A percentile compares a stretch with the other conserved stretches of the same genome.
These are phyloP conservation scores for chimpanzee (Pan troglodytes) DNA, from an alignment of 2,113 vertebrate species.

Conservation along the genomic window DNA sequence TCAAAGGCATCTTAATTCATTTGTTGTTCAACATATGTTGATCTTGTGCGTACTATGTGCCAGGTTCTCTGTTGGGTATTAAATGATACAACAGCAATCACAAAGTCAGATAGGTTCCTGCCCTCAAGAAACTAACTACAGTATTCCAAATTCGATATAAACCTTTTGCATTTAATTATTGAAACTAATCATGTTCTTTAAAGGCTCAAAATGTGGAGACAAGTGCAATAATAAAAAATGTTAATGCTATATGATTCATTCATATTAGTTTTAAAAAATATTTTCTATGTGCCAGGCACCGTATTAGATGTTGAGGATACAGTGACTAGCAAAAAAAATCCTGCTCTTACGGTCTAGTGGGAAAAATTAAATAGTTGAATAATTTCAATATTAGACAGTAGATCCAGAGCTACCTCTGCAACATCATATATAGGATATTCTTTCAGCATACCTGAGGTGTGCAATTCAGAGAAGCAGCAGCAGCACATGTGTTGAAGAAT, in stretches of 20 bases:
- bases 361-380: background rate
- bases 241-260: background rate
- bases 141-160: background rate
- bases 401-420: background rate
- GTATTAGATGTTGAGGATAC: background rate
- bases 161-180: background rate
- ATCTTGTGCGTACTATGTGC: background rate
- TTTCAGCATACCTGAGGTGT: background rate
- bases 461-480: background rate
- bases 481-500: background rate
- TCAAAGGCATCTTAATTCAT: background rate
- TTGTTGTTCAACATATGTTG: background rate
- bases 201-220: background rate
- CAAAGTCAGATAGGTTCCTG: background rate
- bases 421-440: background rate
- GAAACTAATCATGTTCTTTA: background rate
- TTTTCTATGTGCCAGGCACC: background rate
- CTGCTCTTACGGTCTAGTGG: background rate
- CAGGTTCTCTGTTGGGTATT: background rate
- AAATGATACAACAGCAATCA: background rate
- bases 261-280: background rate
- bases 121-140: background rate
- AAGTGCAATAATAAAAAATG: background rate
- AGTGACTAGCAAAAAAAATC: background rate
- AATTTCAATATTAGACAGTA: background rate